Evolutionary conservation across 2,888 invertebrate species (phyloP).

Genomic region (Pristionchus japonicus): DNA sequence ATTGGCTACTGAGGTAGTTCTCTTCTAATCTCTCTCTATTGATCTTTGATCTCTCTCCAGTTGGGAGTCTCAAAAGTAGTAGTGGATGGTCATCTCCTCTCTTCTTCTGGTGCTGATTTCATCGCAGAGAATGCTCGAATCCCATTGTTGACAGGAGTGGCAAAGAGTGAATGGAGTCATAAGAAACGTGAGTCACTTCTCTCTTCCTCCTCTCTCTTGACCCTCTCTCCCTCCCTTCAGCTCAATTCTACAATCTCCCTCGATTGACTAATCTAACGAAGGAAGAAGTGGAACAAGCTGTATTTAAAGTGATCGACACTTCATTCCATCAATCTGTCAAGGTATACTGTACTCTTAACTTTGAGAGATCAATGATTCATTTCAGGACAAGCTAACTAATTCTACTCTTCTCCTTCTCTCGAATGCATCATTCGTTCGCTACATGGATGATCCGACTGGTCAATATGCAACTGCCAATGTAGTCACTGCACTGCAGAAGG

Average conservation of each 20-base stretch:
- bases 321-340: slow-evolving; percentile 57
- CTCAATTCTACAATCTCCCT: slow-evolving; percentile 72
- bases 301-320: slow-evolving; percentile 68
- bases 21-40: neutral
- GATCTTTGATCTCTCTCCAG: slow-evolving; percentile 50
- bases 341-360: neutral
- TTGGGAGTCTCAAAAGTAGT: slow-evolving; percentile 75
- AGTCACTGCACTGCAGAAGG: slow-evolving; percentile 61
- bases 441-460: slow-evolving; percentile 61
- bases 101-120: slow-evolving; percentile 62
- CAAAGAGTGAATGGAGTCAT: slow-evolving; percentile 74
- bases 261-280: slow-evolving; percentile 53
- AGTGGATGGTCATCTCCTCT: slow-evolving; percentile 74
- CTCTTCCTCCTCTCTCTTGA: neutral
- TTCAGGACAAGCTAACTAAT: slow-evolving; percentile 63
- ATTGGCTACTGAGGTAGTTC: slow-evolving; percentile 66
- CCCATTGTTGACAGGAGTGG: slow-evolving; percentile 74
- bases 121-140: slow-evolving; percentile 66
- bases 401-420: slow-evolving; percentile 71
- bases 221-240: slow-evolving; percentile 51
- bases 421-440: slow-evolving; percentile 71
- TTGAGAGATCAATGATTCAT: neutral
- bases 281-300: slow-evolving; percentile 65
- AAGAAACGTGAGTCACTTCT: slow-evolving; percentile 67
- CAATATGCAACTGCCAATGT: slow-evolving; percentile 57